Evolutionary conservation across 2,797 vertebrate species (phyloP).

Genomic region (Pseudocheirus occidentalis): DNA sequence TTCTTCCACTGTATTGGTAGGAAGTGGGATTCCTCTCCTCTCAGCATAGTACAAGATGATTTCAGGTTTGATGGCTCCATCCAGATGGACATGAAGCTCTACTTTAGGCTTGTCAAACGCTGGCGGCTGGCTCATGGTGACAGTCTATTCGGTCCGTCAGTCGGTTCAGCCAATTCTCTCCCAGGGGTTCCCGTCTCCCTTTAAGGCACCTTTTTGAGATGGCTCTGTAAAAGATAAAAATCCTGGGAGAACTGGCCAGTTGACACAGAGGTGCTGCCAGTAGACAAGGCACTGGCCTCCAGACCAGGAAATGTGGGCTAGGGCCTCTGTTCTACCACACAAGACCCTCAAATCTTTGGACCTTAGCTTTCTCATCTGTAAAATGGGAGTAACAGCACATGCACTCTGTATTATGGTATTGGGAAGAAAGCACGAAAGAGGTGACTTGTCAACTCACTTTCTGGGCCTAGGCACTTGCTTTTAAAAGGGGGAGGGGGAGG

Average conservation of each 20-base stretch:
- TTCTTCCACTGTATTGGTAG: slow-evolving; percentile 77
- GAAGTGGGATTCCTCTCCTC: slow-evolving; percentile 88
- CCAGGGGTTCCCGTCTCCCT: not conserved
- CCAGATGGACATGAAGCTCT: slow-evolving; percentile 95
- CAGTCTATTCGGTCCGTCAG: not conserved
- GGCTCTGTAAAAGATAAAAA: not conserved
- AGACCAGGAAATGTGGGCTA: not conserved
- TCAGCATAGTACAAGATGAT: slow-evolving; percentile 92
- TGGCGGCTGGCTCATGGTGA: too few relatives aligned
- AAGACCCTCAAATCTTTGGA: not conserved
- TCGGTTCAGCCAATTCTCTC: slow-evolving; percentile 26
- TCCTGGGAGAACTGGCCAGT: not conserved
- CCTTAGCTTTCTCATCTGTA: not conserved
- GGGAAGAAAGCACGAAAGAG: not conserved
- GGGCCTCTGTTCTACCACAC: not conserved
- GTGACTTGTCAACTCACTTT: not conserved
- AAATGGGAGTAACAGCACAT: not conserved
- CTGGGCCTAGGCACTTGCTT: not conserved
- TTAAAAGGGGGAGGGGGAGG: not conserved
- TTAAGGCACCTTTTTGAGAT: not conserved
- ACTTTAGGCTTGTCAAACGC: slow-evolving; percentile 83
- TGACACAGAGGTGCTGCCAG: not conserved
- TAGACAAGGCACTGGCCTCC: not conserved
- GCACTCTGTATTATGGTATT: not conserved
- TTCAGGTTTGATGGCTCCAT: slow-evolving; percentile 93